A percentile compares a stretch with the other conserved stretches of the same genome.
Conservation (phyloP, 2,113 vertebrate species). For the Motacilla tschutschensis region DNA sequence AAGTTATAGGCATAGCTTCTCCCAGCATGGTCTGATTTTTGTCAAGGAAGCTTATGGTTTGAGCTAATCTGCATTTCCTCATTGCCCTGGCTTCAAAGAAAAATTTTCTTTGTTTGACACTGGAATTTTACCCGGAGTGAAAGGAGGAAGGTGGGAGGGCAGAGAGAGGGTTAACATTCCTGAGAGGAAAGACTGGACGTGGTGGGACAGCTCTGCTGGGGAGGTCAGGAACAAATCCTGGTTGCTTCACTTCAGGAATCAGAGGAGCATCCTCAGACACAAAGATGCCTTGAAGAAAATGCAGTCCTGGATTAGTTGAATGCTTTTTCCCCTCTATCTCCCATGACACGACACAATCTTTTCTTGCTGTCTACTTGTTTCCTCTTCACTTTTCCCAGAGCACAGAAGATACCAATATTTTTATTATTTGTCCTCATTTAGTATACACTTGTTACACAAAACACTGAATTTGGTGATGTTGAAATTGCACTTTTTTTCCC, state of each 20-base stretch:
- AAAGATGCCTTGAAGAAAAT: neutral
- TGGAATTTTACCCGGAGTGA: neutral
- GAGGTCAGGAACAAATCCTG: neutral
- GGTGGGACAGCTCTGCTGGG: neutral
- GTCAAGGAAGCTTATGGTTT: neutral
- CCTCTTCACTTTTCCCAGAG: neutral
- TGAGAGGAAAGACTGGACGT: neutral
- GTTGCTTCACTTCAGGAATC: neutral
- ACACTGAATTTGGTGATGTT: neutral
- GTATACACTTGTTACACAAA: neutral
- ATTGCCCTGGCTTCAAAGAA: neutral
- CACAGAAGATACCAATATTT: neutral
- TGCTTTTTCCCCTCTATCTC: neutral
- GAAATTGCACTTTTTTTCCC: neutral
- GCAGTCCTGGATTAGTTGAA: neutral
- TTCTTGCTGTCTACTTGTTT: neutral
- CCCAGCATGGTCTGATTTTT: neutral
- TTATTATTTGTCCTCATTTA: neutral
- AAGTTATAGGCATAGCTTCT: neutral
- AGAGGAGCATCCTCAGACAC: neutral
- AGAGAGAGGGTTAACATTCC: neutral
- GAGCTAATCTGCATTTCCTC: constrained; percentile 1
- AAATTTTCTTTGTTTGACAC: neutral
- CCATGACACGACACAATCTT: rapidly evolving
- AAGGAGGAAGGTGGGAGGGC: neutral